Evolutionary conservation across 2,113 vertebrate genomes (phyloP).

Genomic region (Hippocampus guttulatus): DNA sequence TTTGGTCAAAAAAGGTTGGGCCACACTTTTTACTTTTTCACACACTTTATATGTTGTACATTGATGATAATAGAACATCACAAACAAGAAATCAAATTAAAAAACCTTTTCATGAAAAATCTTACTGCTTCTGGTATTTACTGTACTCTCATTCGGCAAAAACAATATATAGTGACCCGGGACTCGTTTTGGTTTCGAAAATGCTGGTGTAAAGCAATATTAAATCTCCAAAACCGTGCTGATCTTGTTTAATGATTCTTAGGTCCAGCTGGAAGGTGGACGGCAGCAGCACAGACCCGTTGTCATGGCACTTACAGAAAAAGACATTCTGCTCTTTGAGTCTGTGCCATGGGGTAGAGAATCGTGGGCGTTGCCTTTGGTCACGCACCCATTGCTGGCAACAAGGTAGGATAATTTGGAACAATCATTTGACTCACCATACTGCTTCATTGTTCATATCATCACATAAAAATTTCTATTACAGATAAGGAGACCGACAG

Average conservation of each 20-base stretch:
- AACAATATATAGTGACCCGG: neutral
- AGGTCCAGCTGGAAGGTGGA: conserved; percentile 85
- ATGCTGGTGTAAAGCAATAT: neutral
- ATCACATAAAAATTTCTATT: neutral
- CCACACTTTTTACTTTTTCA: no score
- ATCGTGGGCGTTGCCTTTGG: conserved; percentile 83
- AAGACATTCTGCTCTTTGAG: conserved; percentile 90
- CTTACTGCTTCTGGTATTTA: no score
- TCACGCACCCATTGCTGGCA: conserved; percentile 88
- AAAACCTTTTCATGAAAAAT: no score
- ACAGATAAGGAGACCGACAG: neutral
- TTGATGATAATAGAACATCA: no score
- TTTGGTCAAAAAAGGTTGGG: no score
- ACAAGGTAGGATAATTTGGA: conserved; percentile 77
- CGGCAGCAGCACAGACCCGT: conserved; percentile 83
- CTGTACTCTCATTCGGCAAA: neutral
- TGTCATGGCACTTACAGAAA: conserved; percentile 90
- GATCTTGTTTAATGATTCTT: neutral
- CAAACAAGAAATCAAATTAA: no score
- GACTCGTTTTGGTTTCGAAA: neutral
- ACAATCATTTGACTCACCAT: neutral
- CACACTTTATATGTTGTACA: no score
- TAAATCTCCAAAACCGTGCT: neutral
- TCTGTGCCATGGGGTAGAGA: conserved; percentile 89
- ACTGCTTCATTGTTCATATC: neutral